These are phyloP conservation scores for Eurytoma adleriae DNA, from an alignment of 2,888 invertebrate genomes.

Conservation along the genomic window DNA sequence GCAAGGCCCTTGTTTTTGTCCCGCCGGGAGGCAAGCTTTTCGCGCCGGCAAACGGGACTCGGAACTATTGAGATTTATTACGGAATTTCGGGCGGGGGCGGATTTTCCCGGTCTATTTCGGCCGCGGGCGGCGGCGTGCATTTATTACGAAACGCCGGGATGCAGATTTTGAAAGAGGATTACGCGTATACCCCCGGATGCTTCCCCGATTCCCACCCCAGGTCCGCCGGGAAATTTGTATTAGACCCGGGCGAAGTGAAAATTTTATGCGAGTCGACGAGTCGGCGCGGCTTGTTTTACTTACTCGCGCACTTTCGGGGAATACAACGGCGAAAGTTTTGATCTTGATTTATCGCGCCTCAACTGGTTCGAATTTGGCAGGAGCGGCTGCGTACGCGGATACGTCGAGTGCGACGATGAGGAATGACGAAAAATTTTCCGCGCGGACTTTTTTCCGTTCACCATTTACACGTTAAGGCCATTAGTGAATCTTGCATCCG, in stretches of 20 bases:
- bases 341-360: neutral
- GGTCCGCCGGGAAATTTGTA: slow-evolving; percentile 36
- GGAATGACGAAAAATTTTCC: too few relatives aligned
- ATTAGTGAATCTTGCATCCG: too few relatives aligned
- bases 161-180: slow-evolving; percentile 45
- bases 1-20: too few relatives aligned
- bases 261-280: slow-evolving; percentile 7
- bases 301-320: neutral
- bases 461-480: too few relatives aligned
- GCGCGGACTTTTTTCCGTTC: too few relatives aligned
- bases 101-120: neutral
- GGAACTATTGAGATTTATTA: slow-evolving; percentile 24
- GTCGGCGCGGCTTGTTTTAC: neutral
- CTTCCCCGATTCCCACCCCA: neutral
- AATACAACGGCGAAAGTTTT: neutral
- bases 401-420: too few relatives aligned
- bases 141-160: slow-evolving; percentile 43
- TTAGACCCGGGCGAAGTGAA: neutral
- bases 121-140: neutral
- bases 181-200: slow-evolving; percentile 1
- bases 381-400: neutral
- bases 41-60: too few relatives aligned
- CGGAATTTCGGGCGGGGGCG: neutral
- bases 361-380: neutral
- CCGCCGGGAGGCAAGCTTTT: too few relatives aligned